Percentiles rank a stretch among this genome's conserved stretches.
Evolutionary conservation across 2,797 vertebrate species (phyloP).

Genomic region (Halcyon badia): DNA sequence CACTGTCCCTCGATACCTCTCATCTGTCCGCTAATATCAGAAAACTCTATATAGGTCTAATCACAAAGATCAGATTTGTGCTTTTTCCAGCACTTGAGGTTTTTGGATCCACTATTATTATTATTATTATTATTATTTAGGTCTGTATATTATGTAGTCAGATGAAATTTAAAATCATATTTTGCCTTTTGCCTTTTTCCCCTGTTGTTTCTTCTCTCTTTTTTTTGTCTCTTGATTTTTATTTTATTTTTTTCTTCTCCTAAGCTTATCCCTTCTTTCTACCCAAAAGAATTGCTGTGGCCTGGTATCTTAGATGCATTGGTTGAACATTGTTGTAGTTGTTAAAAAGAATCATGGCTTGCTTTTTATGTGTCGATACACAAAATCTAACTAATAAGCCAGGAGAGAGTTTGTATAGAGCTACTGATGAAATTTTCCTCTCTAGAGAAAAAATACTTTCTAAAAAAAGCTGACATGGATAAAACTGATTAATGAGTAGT

Average conservation of each 20-base stretch:
- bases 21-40: not conserved
- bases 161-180: not conserved
- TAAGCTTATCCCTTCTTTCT: not conserved
- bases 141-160: not conserved
- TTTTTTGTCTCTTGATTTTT: not conserved
- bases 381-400: not conserved
- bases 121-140: not conserved
- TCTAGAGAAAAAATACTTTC: not conserved
- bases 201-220: too few species aligned
- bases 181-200: not conserved
- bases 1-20: not conserved
- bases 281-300: not conserved
- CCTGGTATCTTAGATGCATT: not conserved
- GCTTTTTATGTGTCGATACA: not conserved
- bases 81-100: not conserved
- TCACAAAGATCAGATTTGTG: not conserved
- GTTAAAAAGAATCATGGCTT: not conserved
- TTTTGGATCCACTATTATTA: not conserved
- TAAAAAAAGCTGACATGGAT: not conserved
- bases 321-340: not conserved
- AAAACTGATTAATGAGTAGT: not conserved
- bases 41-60: not conserved
- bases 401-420: not conserved
- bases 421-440: not conserved
- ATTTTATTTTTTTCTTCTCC: not conserved